Evolutionary conservation across 92 coral and sea anemone species (phyloP), one percentile per base, ranked within the genome.

Genomic region (Pocillopora meandrina): DNA sequence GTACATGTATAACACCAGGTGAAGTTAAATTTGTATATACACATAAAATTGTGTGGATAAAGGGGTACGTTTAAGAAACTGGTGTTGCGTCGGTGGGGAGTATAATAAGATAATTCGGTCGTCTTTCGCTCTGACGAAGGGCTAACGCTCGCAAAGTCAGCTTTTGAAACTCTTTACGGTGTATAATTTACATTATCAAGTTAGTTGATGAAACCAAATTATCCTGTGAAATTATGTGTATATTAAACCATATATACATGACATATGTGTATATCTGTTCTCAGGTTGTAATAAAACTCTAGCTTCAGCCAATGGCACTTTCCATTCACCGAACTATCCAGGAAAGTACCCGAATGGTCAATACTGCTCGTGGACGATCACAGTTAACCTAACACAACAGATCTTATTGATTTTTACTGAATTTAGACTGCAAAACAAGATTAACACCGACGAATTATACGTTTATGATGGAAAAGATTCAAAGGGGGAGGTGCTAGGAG

Each of bases 251-350:
- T 2, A n/a, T 66, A 4, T 12, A 12, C 65, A 57, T 9, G 12
- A 31, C 42, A 58, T 60, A 0, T 61, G 1, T 1, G 0, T 10
- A 15, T 11, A 5, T 59, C 10, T 58, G 10, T 60, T 83, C 76
- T 57, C 68, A 93, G 93, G 90, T 3, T 93, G 96, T 49, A 93
- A 93, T 80, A 47, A 56, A 56, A 93, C 93, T 3, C 79, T 63
- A 64, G 85, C 59, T 6, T 71, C 72, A 57, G 74, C 10, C 34
- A 77, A 56, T 55, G 96, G 96, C 47, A 80, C 84, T 31, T 85
- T 93, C 83, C 93, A 93, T 63, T 93, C 96, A 10, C 96, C 93
- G 19, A 89, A 89, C 74, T 81, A 75, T 61, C 96, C 96, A 23
- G 9, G 26, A 1, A 68, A 74, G 2, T 88, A 93, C 84, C 93